These are phyloP conservation scores for Halichoerus grypus DNA, from an alignment of 2,113 vertebrate genomes.

Conservation along the genomic window DNA sequence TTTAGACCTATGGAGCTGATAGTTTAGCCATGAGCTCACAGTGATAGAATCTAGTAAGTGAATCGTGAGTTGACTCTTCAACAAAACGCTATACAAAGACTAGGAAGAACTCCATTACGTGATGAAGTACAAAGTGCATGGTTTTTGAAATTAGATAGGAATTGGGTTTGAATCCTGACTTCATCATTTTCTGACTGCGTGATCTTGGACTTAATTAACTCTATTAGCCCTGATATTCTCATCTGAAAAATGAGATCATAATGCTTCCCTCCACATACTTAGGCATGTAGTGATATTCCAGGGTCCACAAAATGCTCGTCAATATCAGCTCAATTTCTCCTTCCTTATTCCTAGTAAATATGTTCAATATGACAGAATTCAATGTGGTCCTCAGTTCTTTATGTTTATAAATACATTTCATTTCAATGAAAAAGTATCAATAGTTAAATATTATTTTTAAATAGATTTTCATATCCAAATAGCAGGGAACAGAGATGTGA, in stretches of 20 bases:
- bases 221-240: background rate
- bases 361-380: background rate
- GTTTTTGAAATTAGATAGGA: background rate
- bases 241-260: constrained; percentile 1
- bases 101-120: background rate
- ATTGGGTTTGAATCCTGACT: background rate
- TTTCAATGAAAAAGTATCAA: background rate
- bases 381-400: background rate
- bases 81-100: background rate
- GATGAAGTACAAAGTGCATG: background rate
- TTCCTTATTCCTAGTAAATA: background rate
- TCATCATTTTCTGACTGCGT: background rate
- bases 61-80: background rate
- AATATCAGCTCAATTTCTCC: background rate
- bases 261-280: background rate
- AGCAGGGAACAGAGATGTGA: background rate
- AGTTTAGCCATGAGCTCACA: background rate
- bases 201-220: background rate
- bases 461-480: background rate
- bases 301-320: background rate
- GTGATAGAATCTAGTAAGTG: background rate
- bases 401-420: background rate
- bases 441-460: background rate
- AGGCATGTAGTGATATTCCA: background rate
- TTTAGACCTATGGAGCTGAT: background rate